Percentiles rank a stretch among this genome's conserved stretches.
These are phyloP conservation scores for Argopecten irradians DNA, from an alignment of 1,140 invertebrate genomes.

Conservation along the genomic window DNA sequence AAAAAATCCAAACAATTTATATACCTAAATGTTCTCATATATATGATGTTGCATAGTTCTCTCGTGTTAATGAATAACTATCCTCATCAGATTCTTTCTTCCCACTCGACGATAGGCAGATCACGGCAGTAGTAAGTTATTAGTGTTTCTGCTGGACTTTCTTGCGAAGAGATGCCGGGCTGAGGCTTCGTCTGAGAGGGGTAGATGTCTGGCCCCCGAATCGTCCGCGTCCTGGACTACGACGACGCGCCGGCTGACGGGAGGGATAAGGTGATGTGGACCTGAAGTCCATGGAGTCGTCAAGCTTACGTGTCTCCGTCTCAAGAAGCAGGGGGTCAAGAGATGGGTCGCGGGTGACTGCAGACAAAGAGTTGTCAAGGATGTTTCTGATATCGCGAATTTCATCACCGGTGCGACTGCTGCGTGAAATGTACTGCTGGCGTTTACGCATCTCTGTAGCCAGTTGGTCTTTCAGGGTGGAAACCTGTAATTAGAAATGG, in stretches of 20 bases:
- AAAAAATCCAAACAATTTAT: background rate
- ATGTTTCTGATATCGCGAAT: conserved; percentile 86
- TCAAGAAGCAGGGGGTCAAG: conserved; percentile 82
- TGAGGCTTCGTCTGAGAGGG: conserved; percentile 52
- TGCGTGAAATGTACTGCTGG: conserved; percentile 89
- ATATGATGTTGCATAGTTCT: background rate
- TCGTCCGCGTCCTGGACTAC: conserved; percentile 38
- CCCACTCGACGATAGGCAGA: background rate
- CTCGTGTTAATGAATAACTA: background rate
- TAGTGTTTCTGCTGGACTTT: conserved; percentile 45
- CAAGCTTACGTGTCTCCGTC: conserved; percentile 89
- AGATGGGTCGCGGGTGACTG: conserved; percentile 88
- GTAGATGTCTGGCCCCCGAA: conserved; percentile 50
- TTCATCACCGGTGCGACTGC: conserved; percentile 88
- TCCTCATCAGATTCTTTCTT: background rate
- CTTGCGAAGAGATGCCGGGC: conserved; percentile 57
- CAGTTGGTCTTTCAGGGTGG: conserved; percentile 86
- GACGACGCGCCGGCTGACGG: conserved; percentile 11
- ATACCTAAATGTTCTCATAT: background rate
- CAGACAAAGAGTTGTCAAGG: conserved; percentile 89
- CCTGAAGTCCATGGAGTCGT: conserved; percentile 75
- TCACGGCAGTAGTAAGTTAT: background rate
- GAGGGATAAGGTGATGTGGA: conserved; percentile 42
- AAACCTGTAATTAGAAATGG: conserved; percentile 58
- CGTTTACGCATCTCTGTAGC: conserved; percentile 90